Base-by-base conservation (phyloP, 2,888 invertebrate species). In the Plebejus melissa region DNA sequence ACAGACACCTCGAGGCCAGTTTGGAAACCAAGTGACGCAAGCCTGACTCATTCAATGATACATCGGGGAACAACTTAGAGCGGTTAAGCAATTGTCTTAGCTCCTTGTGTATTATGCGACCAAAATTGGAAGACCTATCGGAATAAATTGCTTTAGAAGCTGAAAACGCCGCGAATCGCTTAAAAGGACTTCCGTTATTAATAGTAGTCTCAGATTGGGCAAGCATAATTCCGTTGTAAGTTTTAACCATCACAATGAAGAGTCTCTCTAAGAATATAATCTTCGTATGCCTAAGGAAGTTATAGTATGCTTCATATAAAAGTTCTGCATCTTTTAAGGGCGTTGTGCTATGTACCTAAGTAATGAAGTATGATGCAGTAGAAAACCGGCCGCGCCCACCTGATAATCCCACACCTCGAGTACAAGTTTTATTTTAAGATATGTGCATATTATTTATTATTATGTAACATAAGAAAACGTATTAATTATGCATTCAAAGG, bases 11-110 rank as follows among this genome's bases (percentile, higher is more conserved):
- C 78, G 81, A 83, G 84, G 84, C 84, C 83, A 80, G 83, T 82
- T 83, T 82, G 82, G 80, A 83, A 81, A 82, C 79, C 79, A 76
- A 83, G 82, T 89, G 87, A 89, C 88, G 86, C 83, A 84, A 85
- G 82, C 80, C 84, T 90, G 90, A 91, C 82, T 90, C 90, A 91
- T 84, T 83, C 80, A 69, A 78, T 85, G 85, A 87, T 85, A 86
- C 84, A 86, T 84, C 77, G 79, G 81, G 79, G 85, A 81, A 80
- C 80, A 83, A 83, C 84, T 83, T 77, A 72, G 50, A 71, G 71
- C 60, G 82, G 80, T 76, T 78, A 76, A 75, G 76, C 83, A 81
- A 86, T 88, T 87, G 87, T 87, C 87, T 87, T 83, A 82, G 80
- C 80, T 81, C 75, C 77, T 76, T 82, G 16, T 54, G 54, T 72